A percentile compares a stretch with the other conserved stretches of the same genome.
These are phyloP conservation scores for Odontocolon sp. DNA, from an alignment of 2,888 invertebrate species.

Conservation along the genomic window DNA sequence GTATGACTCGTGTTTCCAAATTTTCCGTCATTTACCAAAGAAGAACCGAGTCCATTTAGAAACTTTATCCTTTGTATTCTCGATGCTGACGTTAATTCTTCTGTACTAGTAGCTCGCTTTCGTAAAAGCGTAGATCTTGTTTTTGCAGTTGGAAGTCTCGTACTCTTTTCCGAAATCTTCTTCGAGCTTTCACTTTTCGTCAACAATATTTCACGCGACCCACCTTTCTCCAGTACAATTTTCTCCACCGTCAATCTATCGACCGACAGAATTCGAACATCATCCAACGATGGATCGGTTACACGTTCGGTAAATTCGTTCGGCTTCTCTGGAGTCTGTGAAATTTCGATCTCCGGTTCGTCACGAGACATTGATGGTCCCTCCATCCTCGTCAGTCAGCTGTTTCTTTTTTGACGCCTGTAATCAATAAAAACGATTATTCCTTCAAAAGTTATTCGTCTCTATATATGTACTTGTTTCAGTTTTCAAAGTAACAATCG, in stretches of 20 bases:
- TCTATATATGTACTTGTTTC: no score
- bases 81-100: constrained; percentile 32
- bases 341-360: constrained; percentile 15
- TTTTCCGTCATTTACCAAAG: constrained; percentile 13
- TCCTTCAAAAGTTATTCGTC: background rate
- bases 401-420: constrained; percentile 54
- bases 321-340: constrained; percentile 1
- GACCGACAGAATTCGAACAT: constrained; percentile 66
- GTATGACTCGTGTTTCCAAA: constrained; percentile 18
- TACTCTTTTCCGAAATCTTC: constrained; percentile 59
- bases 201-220: constrained; percentile 66
- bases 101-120: constrained; percentile 47
- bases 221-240: constrained; percentile 67
- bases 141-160: constrained; percentile 30
- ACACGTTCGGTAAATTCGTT: background rate
- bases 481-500: background rate
- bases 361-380: constrained; percentile 42
- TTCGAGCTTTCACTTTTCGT: constrained; percentile 68
- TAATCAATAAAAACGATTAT: constrained; percentile 29
- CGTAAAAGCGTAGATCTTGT: constrained; percentile 27
- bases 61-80: constrained; percentile 33
- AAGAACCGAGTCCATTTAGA: constrained; percentile 23
- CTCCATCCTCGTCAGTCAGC: constrained; percentile 59
- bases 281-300: constrained; percentile 38
- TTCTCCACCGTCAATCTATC: constrained; percentile 72